A percentile compares a stretch with the other conserved stretches of the same genome.
These are phyloP conservation scores for Acropternis orthonyx DNA, from an alignment of 2,797 vertebrate genomes.

Conservation along the genomic window DNA sequence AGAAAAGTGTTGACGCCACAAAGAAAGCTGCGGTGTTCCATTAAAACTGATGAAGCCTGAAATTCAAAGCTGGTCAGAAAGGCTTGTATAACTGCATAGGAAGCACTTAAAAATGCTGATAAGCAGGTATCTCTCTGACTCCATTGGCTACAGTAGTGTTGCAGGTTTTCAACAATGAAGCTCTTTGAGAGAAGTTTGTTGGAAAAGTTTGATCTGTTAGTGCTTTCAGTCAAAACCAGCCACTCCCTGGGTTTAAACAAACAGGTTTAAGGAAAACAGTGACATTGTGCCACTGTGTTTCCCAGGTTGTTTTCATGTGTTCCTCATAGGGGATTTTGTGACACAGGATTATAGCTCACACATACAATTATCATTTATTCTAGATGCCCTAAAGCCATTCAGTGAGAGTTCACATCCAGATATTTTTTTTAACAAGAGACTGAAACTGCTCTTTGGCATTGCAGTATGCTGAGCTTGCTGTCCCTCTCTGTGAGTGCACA, in stretches of 20 bases:
- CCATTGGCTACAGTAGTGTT: neutral
- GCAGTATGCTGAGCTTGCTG: neutral
- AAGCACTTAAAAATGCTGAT: conserved; percentile 9
- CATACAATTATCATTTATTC: neutral
- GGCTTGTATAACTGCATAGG: neutral
- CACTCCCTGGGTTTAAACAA: neutral
- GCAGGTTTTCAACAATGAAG: neutral
- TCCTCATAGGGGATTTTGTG: neutral
- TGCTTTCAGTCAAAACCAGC: neutral
- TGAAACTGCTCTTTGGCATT: neutral
- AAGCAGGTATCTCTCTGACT: neutral
- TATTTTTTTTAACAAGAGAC: neutral
- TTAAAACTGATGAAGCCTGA: conserved; percentile 35
- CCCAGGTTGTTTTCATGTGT: neutral
- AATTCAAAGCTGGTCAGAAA: conserved; percentile 4
- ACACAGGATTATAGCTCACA: neutral
- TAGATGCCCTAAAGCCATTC: neutral
- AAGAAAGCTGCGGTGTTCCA: neutral
- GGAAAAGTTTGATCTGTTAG: neutral
- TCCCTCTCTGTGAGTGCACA: rapidly evolving
- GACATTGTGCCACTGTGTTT: neutral
- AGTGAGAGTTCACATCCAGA: neutral
- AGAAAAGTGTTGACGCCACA: neutral
- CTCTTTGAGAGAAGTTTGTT: neutral
- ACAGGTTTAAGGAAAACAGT: neutral